Evolutionary conservation across 2,797 vertebrate genomes (phyloP).

Genomic region (Synaphobranchus kaupii): DNA sequence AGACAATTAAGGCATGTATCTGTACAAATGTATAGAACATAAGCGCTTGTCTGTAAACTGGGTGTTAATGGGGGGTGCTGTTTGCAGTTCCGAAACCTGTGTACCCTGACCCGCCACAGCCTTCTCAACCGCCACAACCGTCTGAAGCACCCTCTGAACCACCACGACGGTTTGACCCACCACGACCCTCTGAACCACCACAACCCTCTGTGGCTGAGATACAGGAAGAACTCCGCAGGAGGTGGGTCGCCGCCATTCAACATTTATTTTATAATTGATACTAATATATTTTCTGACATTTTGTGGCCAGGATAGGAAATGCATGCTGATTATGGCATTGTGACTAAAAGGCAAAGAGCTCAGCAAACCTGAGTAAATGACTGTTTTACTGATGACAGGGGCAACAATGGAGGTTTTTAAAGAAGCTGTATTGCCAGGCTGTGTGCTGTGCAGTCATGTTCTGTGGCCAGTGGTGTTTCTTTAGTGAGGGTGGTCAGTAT

Average conservation of each 20-base stretch:
- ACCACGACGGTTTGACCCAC: constrained; percentile 4
- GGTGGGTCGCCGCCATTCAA: neutral
- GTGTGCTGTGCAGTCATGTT: no score
- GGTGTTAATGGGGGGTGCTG: neutral
- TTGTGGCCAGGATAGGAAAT: no score
- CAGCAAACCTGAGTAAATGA: no score
- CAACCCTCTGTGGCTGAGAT: constrained; percentile 34
- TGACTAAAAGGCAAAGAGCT: no score
- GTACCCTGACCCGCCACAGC: constrained; percentile 38
- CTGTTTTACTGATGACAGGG: no score
- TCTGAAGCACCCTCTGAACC: constrained; percentile 40
- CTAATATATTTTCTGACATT: no score
- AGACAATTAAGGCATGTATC: neutral
- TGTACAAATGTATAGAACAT: neutral
- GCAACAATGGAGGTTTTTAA: no score
- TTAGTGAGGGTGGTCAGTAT: no score
- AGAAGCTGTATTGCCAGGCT: no score
- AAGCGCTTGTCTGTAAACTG: neutral
- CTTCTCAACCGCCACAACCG: constrained; percentile 33
- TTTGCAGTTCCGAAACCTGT: constrained; percentile 41
- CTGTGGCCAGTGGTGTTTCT: no score
- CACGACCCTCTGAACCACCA: neutral
- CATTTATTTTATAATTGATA: no score
- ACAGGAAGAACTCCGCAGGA: constrained; percentile 64
- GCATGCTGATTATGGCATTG: neutral